Conservation (phyloP, 2,888 invertebrate species). For the Drosophila barbarae region DNA sequence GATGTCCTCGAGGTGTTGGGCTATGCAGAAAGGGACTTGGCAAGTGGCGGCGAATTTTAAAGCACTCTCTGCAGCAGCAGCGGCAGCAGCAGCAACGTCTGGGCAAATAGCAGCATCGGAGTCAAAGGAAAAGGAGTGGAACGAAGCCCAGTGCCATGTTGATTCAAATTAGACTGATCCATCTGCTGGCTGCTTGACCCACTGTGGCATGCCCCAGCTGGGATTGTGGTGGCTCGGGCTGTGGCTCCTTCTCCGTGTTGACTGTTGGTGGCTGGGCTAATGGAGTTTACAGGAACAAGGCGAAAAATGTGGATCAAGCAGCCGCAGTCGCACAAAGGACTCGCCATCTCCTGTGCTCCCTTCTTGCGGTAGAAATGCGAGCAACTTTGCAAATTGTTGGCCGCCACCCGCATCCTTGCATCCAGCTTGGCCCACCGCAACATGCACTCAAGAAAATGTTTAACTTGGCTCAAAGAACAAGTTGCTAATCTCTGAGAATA, state of each 20-base stretch:
- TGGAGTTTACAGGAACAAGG: slow-evolving; percentile 57
- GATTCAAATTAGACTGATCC: slow-evolving; percentile 41
- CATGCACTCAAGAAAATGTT: slow-evolving; percentile 31
- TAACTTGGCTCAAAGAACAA: neutral
- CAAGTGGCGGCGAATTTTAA: slow-evolving; percentile 29
- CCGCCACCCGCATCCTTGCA: slow-evolving; percentile 14
- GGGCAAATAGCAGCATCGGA: slow-evolving; percentile 19
- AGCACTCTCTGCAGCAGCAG: slow-evolving; percentile 7
- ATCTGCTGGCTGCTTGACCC: slow-evolving; percentile 32
- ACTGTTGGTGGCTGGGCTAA: slow-evolving; percentile 49
- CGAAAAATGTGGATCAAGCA: slow-evolving; percentile 62
- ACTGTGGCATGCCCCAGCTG: slow-evolving; percentile 16
- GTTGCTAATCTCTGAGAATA: neutral
- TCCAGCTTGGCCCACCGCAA: slow-evolving; percentile 41
- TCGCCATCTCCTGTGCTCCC: slow-evolving; percentile 2
- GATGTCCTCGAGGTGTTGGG: slow-evolving; percentile 23
- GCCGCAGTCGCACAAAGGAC: slow-evolving; percentile 53
- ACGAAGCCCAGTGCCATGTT: slow-evolving; percentile 19
- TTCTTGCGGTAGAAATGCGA: slow-evolving; percentile 53
- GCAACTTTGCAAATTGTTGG: slow-evolving; percentile 64
- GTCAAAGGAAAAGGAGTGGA: slow-evolving; percentile 21
- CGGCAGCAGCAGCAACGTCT: neutral
- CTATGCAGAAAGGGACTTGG: slow-evolving; percentile 33
- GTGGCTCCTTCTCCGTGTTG: slow-evolving; percentile 20
- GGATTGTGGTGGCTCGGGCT: slow-evolving; percentile 15